Percentiles rank a stretch among this genome's conserved stretches.
Evolutionary conservation across 92 coral and sea anemone species (phyloP).

Genomic region (Palythoa grandis): DNA sequence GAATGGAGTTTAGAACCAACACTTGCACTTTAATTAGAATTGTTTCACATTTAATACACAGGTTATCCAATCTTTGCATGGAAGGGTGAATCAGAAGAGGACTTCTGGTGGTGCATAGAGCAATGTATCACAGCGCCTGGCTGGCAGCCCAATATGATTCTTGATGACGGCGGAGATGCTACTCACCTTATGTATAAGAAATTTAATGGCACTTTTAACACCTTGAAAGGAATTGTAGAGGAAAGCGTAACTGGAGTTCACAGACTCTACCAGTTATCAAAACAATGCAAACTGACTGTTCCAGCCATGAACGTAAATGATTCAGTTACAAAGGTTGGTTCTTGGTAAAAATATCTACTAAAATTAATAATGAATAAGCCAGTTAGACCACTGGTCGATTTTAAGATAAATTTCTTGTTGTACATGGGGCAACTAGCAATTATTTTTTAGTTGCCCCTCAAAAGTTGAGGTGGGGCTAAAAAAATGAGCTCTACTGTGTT

Average conservation of each 20-base stretch:
- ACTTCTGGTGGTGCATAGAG: constrained; percentile 99
- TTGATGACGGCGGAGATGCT: constrained; percentile 99
- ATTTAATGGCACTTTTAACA: constrained; percentile 96
- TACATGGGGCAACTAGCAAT: no score
- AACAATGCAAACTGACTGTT: constrained; percentile 93
- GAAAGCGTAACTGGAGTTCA: constrained; percentile 99
- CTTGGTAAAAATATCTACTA: not conserved
- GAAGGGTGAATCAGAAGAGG: constrained; percentile 99
- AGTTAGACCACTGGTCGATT: no score
- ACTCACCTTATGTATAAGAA: constrained; percentile 99
- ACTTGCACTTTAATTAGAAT: not conserved
- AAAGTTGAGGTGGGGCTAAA: no score
- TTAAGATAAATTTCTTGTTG: no score
- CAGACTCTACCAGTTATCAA: constrained; percentile 97
- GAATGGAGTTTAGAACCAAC: not conserved
- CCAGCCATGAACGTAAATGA: constrained; percentile 99
- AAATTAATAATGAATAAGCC: no score
- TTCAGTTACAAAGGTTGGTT: constrained; percentile 90
- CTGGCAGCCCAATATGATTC: constrained; percentile 96
- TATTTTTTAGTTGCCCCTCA: no score
- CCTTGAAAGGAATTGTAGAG: constrained; percentile 95
- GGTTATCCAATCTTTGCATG: constrained; percentile 97
- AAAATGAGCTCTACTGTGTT: no score
- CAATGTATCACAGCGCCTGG: constrained; percentile 93
- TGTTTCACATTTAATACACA: constrained; percentile 2